Percentiles rank a stretch among this genome's conserved stretches.
These are phyloP conservation scores for Leptinotarsa haldemani DNA, from an alignment of 2,888 invertebrate genomes.

Conservation along the genomic window DNA sequence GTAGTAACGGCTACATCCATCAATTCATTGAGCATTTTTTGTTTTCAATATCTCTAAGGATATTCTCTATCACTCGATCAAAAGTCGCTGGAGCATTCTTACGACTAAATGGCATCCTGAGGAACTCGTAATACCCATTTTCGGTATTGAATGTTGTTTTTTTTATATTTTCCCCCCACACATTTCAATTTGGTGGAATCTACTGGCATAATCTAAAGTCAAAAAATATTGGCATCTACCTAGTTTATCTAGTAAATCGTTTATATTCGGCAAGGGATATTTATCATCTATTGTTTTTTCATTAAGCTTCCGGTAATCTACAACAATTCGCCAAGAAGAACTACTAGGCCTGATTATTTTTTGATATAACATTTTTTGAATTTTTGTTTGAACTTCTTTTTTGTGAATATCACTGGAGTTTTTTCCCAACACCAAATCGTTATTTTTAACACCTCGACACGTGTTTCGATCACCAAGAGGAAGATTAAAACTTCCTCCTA, in stretches of 20 bases:
- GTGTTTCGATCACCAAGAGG: no score
- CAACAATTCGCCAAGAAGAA: no score
- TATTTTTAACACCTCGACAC: no score
- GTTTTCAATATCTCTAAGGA: conserved; percentile 18
- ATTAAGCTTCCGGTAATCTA: no score
- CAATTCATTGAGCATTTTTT: no score
- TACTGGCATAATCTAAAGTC: conserved; percentile 21
- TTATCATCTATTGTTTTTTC: conserved; percentile 15
- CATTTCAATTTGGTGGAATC: conserved; percentile 38
- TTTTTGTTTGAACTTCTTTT: no score
- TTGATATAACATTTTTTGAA: no score
- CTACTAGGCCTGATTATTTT: no score
- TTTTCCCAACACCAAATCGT: no score
- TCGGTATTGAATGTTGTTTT: conserved; percentile 33
- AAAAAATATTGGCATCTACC: conserved; percentile 22
- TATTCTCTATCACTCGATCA: conserved; percentile 34
- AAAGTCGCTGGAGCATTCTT: conserved; percentile 37
- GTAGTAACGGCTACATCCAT: no score
- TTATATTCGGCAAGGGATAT: conserved; percentile 19
- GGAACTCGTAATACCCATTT: conserved; percentile 27
- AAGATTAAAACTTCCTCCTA: no score
- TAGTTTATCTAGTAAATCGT: conserved; percentile 19
- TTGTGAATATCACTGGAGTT: no score
- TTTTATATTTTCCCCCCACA: not conserved
- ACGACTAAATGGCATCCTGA: conserved; percentile 33